These are phyloP conservation scores for Lycocerus yunnanus DNA, from an alignment of 2,888 invertebrate species.

Conservation along the genomic window DNA sequence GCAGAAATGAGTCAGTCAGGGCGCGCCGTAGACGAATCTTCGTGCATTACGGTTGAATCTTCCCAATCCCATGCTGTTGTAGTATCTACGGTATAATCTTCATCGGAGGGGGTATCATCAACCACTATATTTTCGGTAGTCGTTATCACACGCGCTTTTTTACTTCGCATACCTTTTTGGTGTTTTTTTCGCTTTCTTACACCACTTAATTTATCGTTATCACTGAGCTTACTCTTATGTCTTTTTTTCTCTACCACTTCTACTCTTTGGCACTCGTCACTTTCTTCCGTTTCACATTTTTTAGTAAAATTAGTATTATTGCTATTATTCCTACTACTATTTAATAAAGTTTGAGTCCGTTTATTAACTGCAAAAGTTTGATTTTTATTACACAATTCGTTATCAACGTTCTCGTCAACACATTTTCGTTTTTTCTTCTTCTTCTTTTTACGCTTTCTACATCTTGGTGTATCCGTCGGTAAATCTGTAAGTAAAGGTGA, in stretches of 20 bases:
- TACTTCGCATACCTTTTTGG: slow-evolving; percentile 55
- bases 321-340: slow-evolving; percentile 26
- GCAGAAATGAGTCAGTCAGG: slow-evolving; percentile 50
- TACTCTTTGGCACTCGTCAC: slow-evolving; percentile 55
- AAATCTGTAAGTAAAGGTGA: slow-evolving; percentile 25
- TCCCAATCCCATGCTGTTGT: slow-evolving; percentile 55
- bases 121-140: slow-evolving; percentile 17
- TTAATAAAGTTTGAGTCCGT: slow-evolving; percentile 31
- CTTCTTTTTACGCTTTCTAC: slow-evolving; percentile 58
- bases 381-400: slow-evolving; percentile 56
- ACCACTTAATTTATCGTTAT: slow-evolving; percentile 57
- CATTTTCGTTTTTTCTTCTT: slow-evolving; percentile 59
- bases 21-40: slow-evolving; percentile 40
- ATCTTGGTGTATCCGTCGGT: slow-evolving; percentile 55
- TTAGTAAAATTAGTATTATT: slow-evolving; percentile 30
- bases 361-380: slow-evolving; percentile 45
- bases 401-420: slow-evolving; percentile 44
- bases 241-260: slow-evolving; percentile 47
- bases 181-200: slow-evolving; percentile 60
- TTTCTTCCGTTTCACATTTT: slow-evolving; percentile 40
- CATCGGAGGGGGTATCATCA: slow-evolving; percentile 55
- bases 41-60: slow-evolving; percentile 49
- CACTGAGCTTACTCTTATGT: slow-evolving; percentile 56
- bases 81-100: slow-evolving; percentile 53
- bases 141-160: slow-evolving; percentile 48